Percentiles rank a stretch among this genome's conserved stretches.
Evolutionary conservation across 2,797 vertebrate species (phyloP).

Genomic region (Jordanella pulchra): DNA sequence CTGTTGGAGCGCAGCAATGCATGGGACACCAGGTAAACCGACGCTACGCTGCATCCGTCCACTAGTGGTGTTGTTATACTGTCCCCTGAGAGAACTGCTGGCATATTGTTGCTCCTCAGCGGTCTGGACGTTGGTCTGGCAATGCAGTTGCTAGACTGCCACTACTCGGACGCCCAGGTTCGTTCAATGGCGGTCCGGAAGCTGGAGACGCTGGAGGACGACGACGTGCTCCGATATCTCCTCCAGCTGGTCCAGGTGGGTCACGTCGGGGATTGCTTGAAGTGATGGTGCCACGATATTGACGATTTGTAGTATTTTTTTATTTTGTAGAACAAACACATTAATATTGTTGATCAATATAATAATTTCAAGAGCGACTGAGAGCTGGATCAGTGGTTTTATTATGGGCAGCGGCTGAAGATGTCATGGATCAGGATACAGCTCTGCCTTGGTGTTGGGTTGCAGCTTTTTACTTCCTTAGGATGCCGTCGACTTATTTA

Average conservation of each 20-base stretch:
- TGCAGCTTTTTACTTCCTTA: too few species aligned
- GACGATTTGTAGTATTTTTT: too few species aligned
- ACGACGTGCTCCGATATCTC: slow-evolving; percentile 94
- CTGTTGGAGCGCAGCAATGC: slow-evolving; percentile 87
- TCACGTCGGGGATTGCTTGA: too few species aligned
- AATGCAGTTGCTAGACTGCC: slow-evolving; percentile 96
- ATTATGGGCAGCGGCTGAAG: too few species aligned
- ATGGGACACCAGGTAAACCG: slow-evolving; percentile 87
- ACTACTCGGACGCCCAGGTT: slow-evolving; percentile 94
- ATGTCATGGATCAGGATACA: too few species aligned
- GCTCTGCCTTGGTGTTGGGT: too few species aligned
- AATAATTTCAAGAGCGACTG: too few species aligned
- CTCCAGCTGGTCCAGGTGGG: slow-evolving; percentile 95
- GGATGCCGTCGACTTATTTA: too few species aligned
- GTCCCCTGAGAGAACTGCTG: background rate
- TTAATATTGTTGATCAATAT: too few species aligned
- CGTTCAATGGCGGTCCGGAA: slow-evolving; percentile 95
- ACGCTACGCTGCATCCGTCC: rapidly evolving
- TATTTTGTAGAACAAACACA: too few species aligned
- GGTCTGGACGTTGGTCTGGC: slow-evolving; percentile 93
- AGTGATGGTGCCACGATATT: too few species aligned
- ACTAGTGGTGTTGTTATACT: background rate
- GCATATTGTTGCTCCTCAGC: slow-evolving; percentile 47
- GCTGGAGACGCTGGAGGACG: slow-evolving; percentile 92
- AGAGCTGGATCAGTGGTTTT: too few species aligned